Evolutionary conservation across 2,888 invertebrate genomes (phyloP), one percentile per base, ranked within the genome.

Genomic region (Ellobium chinense): DNA sequence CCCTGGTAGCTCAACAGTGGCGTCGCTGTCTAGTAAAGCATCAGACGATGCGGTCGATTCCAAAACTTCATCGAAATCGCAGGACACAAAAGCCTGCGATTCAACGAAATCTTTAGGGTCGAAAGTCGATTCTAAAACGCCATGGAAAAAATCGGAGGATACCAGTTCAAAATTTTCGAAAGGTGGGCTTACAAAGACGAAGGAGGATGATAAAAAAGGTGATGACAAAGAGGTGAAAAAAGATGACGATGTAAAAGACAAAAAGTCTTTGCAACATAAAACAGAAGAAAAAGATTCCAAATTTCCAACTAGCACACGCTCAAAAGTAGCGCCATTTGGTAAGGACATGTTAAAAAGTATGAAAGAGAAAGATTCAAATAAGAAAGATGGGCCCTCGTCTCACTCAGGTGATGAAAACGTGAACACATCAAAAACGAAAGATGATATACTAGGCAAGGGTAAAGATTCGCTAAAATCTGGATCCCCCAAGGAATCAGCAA

Each of bases 291-390:
- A 60, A 27, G 24, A n/a, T 24, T 24, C n/a, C n/a, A 76, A 56
- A 66, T 9, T 27, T 14, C 29, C 66, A 7, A 12, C 14, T 24
- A 14, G 21, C 12, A 24, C 1, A 9, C 58, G 56, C 14, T 66
- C 66, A 66, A 77, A 78, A 46, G 24, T 54, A 3, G 62, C 63
- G 7, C 72, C 70, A 9, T 78, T 72, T 70, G 72, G 78, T 0
- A 78, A 78, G 72, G 72, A 72, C 29, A 18, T 78, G 21, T 37
- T 78, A 14, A 70, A 24, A 63, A 72, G 63, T 63, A 34, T 58
- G 18, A 78, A 78, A 63, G 77, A 77, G 18, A 78, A 78, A 63
- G 77, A 77, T 29, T 1, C 39, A 4, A 24, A 2, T 5, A 77
- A 77, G n/a, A 36, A 54, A 18, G 77, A 77, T 2, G 27, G 18